Conservation (phyloP, 2,888 invertebrate species). For the Thera obeliscata region DNA sequence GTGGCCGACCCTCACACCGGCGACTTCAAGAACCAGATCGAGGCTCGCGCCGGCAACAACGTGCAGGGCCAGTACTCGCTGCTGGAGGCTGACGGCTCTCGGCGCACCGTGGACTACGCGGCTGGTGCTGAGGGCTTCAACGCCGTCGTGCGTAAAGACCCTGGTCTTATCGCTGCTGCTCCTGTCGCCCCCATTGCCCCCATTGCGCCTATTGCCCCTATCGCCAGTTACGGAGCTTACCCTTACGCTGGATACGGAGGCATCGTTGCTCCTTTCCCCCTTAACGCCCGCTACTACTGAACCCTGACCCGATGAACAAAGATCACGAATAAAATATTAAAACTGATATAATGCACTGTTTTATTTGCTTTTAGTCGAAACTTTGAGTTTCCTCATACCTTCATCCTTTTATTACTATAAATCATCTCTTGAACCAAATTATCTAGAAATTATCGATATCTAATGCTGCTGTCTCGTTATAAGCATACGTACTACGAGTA, state of each 20-base stretch:
- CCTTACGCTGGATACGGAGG: conserved; percentile 35
- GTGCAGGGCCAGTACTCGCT: conserved; percentile 64
- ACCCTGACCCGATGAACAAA: conserved; percentile 27
- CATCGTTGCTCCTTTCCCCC: conserved; percentile 38
- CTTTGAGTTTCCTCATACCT: too few species aligned
- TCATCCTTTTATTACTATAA: too few species aligned
- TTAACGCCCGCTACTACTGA: conserved; percentile 45
- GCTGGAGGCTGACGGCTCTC: conserved; percentile 79
- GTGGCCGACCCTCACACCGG: conserved; percentile 80
- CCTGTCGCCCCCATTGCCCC: conserved; percentile 46
- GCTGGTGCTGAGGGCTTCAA: conserved; percentile 81
- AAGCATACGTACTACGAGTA: too few species aligned
- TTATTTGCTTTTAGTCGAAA: background rate
- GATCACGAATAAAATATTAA: conserved; percentile 33
- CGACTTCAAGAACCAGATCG: conserved; percentile 78
- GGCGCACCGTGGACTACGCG: conserved; percentile 81
- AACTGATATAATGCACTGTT: background rate
- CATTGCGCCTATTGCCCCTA: conserved; percentile 32
- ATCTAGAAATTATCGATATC: too few species aligned
- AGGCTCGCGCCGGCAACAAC: conserved; percentile 53
- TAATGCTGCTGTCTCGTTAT: too few species aligned
- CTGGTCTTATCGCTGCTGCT: conserved; percentile 55
- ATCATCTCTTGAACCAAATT: too few species aligned
- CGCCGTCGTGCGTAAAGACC: conserved; percentile 80
- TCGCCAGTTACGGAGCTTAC: conserved; percentile 38